Conservation (phyloP, 2,888 invertebrate species). For the Tetropium fuscum region DNA sequence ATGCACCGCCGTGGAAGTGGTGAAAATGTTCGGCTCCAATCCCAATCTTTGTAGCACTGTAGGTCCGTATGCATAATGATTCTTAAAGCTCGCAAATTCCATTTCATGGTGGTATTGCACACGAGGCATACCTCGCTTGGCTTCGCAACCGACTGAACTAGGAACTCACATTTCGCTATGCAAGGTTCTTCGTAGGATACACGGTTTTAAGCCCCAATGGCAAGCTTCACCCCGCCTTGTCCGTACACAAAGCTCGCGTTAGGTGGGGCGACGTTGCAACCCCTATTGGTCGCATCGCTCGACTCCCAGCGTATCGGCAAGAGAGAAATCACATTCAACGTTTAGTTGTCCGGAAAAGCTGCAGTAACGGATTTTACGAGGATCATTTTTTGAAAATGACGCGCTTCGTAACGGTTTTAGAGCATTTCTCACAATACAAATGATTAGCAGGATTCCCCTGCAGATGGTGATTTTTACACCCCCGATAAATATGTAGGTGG, state of each 20-base stretch:
- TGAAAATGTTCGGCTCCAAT: constrained; percentile 58
- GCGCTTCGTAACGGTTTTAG: constrained; percentile 50
- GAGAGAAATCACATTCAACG: constrained; percentile 52
- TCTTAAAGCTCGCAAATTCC: constrained; percentile 55
- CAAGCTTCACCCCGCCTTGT: constrained; percentile 56
- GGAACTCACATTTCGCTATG: constrained; percentile 30
- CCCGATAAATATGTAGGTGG: constrained; percentile 52
- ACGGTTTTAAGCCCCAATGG: constrained; percentile 54
- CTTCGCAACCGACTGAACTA: constrained; percentile 45
- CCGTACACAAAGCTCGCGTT: constrained; percentile 54
- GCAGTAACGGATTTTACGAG: constrained; percentile 54
- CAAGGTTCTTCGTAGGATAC: constrained; percentile 34
- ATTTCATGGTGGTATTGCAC: constrained; percentile 60
- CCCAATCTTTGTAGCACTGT: constrained; percentile 59
- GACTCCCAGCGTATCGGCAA: constrained; percentile 54
- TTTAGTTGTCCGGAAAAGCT: constrained; percentile 46
- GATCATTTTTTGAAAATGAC: constrained; percentile 37
- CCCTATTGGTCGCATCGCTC: constrained; percentile 39
- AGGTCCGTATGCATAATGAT: constrained; percentile 50
- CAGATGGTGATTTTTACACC: constrained; percentile 58
- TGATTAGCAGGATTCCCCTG: constrained; percentile 58
- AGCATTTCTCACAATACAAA: constrained; percentile 51
- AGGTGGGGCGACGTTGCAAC: constrained; percentile 53
- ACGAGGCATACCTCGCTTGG: constrained; percentile 63
- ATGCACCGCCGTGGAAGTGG: constrained; percentile 46